phyloP scores from a whole-genome alignment of 2,113 vertebrate genomes.

The Copsychus sechellarum region DNA sequence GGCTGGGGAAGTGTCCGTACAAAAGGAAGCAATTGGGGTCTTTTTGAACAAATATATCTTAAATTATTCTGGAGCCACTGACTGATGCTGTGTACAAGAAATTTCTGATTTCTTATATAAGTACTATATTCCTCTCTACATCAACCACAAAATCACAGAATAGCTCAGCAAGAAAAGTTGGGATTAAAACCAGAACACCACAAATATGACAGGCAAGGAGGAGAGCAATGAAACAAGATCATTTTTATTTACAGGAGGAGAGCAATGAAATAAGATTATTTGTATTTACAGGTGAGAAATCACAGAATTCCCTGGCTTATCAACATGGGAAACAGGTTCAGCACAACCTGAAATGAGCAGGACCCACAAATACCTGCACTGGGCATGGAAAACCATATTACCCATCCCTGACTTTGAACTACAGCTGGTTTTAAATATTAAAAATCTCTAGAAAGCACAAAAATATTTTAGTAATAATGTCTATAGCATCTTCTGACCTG shows the following conservation, averaged over 20 bases:
- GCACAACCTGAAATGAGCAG: not conserved
- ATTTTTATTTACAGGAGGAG: not conserved
- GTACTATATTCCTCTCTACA: not conserved
- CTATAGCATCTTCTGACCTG: not conserved
- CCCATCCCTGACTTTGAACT: not conserved
- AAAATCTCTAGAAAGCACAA: not conserved
- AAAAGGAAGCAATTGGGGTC: not conserved
- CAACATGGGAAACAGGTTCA: not conserved
- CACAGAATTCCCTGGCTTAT: not conserved
- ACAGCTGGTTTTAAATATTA: constrained; percentile 13
- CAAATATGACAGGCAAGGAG: not conserved
- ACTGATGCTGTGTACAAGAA: not conserved
- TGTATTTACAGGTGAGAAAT: not conserved
- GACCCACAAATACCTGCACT: not conserved
- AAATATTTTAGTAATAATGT: not conserved
- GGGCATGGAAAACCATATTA: not conserved
- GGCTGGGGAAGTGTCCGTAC: not conserved
- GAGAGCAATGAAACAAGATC: not conserved
- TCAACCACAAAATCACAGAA: not conserved
- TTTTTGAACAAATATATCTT: not conserved
- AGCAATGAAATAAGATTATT: not conserved
- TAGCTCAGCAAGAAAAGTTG: not conserved
- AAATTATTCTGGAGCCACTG: not conserved
- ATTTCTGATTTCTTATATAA: not conserved
- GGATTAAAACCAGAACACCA: not conserved